phyloP scores from a whole-genome alignment of 1,140 invertebrate species.

The Drosophila azteca region DNA sequence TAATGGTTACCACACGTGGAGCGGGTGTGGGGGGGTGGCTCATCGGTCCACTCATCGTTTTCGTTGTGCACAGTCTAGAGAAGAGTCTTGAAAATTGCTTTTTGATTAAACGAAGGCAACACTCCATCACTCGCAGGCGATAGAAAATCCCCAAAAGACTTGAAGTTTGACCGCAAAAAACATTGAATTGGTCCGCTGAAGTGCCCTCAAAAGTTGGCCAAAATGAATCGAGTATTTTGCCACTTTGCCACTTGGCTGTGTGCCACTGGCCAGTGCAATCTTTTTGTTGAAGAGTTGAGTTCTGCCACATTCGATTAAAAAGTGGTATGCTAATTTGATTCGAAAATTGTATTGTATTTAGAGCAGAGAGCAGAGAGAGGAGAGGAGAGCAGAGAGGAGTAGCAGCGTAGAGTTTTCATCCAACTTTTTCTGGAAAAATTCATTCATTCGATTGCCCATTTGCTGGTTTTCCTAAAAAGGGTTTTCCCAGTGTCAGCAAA shows the following conservation, averaged over 20 bases:
- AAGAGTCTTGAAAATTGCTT: slow-evolving; percentile 28
- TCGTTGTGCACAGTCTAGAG: background rate
- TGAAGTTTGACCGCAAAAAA: background rate
- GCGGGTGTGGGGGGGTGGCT: too few species aligned
- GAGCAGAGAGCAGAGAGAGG: too few species aligned
- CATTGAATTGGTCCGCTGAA: background rate
- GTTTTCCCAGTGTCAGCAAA: slow-evolving; percentile 32
- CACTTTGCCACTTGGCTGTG: too few species aligned
- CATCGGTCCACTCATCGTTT: slow-evolving; percentile 33
- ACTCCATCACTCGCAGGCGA: slow-evolving; percentile 1
- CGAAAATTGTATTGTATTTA: too few species aligned
- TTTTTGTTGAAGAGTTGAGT: too few species aligned
- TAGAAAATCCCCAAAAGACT: background rate
- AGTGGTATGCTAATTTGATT: too few species aligned
- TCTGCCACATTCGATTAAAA: too few species aligned
- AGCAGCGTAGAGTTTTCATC: slow-evolving; percentile 21
- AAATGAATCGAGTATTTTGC: too few species aligned
- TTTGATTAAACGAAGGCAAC: slow-evolving; percentile 12
- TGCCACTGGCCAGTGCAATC: too few species aligned
- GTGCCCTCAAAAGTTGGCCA: too few species aligned
- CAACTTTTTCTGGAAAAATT: slow-evolving; percentile 44
- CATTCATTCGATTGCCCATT: slow-evolving; percentile 60
- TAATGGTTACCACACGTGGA: too few species aligned
- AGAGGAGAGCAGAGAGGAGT: too few species aligned
- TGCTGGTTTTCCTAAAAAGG: slow-evolving; percentile 24